A percentile compares a stretch with the other conserved stretches of the same genome.
Evolutionary conservation across 2,797 vertebrate species (phyloP).

Genomic region (Onychomys arenicola): DNA sequence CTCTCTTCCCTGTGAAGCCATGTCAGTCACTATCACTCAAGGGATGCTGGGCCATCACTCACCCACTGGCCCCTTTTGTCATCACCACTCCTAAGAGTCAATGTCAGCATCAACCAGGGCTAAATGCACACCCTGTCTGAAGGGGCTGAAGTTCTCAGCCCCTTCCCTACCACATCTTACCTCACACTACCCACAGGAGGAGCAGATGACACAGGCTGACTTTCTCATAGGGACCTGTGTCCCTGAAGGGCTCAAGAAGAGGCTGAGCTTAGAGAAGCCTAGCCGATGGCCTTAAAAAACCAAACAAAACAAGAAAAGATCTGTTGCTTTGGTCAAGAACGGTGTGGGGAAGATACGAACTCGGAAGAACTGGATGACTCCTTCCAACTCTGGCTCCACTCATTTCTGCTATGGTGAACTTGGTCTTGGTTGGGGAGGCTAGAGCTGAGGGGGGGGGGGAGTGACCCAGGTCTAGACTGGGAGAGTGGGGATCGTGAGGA

Average conservation of each 20-base stretch:
- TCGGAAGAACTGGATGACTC: neutral
- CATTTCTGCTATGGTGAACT: neutral
- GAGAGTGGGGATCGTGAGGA: slow-evolving; percentile 78
- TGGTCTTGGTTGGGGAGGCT: slow-evolving; percentile 43
- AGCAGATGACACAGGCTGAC: neutral
- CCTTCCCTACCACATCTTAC: neutral
- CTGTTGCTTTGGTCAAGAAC: slow-evolving; percentile 42
- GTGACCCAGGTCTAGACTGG: slow-evolving; percentile 72
- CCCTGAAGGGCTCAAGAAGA: neutral
- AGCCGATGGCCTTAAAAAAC: neutral
- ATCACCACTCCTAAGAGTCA: neutral
- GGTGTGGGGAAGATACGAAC: slow-evolving; percentile 14
- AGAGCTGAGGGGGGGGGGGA: slow-evolving; percentile 68
- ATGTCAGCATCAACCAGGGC: neutral
- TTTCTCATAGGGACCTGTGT: neutral
- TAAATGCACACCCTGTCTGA: neutral
- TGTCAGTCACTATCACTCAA: neutral
- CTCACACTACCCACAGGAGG: neutral
- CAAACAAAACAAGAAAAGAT: neutral
- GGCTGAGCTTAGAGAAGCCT: neutral
- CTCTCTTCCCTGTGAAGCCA: neutral
- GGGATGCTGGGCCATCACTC: neutral
- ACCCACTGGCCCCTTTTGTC: neutral
- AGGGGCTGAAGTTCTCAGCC: neutral
- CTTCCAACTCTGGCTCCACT: neutral